A percentile compares a stretch with the other conserved stretches of the same genome.
Evolutionary conservation across 2,797 vertebrate species (phyloP).

Genomic region (Arnoldichthys spilopterus): DNA sequence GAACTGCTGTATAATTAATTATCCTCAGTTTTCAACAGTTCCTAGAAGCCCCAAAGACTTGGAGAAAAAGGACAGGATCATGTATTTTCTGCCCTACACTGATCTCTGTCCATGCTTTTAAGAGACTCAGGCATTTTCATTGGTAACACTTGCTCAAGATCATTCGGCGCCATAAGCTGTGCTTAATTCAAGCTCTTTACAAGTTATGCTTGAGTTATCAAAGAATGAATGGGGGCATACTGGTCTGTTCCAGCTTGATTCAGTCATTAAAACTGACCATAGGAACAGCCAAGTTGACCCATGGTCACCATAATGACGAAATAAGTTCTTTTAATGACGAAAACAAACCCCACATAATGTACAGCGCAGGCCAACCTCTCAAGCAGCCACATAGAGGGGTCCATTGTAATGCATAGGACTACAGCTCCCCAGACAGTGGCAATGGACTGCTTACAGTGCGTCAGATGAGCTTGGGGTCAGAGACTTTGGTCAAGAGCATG

Average conservation of each 20-base stretch:
- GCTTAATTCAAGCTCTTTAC: not conserved
- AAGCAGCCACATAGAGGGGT: slow-evolving; percentile 24
- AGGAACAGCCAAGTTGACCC: slow-evolving; percentile 7
- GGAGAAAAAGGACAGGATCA: not conserved
- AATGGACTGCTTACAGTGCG: slow-evolving; percentile 34
- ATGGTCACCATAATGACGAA: not conserved
- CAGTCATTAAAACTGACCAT: not conserved
- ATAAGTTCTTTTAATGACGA: not conserved
- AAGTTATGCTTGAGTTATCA: not conserved
- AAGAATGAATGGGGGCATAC: not conserved
- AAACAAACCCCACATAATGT: not conserved
- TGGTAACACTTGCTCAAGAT: slow-evolving; percentile 7
- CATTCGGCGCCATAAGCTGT: not conserved
- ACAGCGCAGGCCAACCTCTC: not conserved
- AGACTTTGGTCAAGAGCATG: slow-evolving; percentile 11
- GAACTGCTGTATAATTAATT: not conserved
- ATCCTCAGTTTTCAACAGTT: too few species aligned
- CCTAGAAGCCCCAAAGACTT: not conserved
- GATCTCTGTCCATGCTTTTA: slow-evolving; percentile 3
- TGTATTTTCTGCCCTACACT: slow-evolving; percentile 1
- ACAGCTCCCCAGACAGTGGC: not conserved
- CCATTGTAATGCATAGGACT: slow-evolving; percentile 10
- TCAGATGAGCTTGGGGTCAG: slow-evolving; percentile 37
- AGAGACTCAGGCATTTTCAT: slow-evolving; percentile 2
- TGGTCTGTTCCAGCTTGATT: not conserved